Evolutionary conservation across 2,888 invertebrate species (phyloP).

Genomic region (Thera britannica): DNA sequence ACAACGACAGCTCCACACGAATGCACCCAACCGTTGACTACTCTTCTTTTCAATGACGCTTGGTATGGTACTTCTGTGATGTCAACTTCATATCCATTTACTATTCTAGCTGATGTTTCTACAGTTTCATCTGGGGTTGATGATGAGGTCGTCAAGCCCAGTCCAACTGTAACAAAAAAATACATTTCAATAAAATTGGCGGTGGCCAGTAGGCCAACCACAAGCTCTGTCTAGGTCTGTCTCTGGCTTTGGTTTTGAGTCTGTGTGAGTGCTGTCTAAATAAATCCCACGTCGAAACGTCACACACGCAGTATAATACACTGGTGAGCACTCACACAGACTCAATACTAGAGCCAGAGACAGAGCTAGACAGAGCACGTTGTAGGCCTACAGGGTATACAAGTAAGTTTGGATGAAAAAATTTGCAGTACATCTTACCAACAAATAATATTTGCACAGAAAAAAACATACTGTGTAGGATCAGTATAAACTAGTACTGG

Average conservation of each 20-base stretch:
- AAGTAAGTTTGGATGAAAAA: too few species aligned
- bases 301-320: too few species aligned
- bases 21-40: conserved; percentile 61
- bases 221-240: too few species aligned
- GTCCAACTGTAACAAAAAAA: conserved; percentile 19
- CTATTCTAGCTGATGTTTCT: conserved; percentile 59
- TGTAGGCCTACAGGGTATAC: background rate
- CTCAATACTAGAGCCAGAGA: too few species aligned
- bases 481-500: conserved; percentile 46
- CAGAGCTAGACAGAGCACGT: too few species aligned
- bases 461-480: conserved; percentile 48
- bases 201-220: too few species aligned
- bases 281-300: too few species aligned
- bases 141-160: conserved; percentile 39
- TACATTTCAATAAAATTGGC: too few species aligned
- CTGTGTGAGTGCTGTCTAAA: too few species aligned
- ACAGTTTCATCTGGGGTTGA: conserved; percentile 43
- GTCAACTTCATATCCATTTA: conserved; percentile 75
- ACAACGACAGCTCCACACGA: conserved; percentile 73
- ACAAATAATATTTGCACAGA: conserved; percentile 42
- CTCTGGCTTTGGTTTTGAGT: too few species aligned
- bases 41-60: conserved; percentile 60
- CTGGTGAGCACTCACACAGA: too few species aligned
- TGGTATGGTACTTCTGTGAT: conserved; percentile 76
- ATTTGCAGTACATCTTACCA: too few species aligned